Evolutionary conservation across 2,888 invertebrate genomes (phyloP).

Genomic region (Drosophila eohydei): DNA sequence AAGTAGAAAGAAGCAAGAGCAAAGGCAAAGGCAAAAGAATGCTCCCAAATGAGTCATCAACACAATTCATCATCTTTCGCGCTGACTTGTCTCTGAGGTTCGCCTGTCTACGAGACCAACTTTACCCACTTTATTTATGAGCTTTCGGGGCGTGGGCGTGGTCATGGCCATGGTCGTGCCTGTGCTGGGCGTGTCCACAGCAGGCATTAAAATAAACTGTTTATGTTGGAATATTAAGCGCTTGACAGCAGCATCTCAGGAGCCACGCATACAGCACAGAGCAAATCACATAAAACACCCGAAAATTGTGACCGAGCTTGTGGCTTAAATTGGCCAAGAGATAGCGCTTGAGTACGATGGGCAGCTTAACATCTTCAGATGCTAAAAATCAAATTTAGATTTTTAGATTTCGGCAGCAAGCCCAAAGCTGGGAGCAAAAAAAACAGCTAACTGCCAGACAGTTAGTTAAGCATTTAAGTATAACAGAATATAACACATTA

Average conservation of each 20-base stretch:
- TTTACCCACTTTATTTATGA: conserved; percentile 52
- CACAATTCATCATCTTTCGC: conserved; percentile 73
- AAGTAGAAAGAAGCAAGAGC: not conserved
- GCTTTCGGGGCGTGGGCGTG: not conserved
- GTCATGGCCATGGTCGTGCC: not conserved
- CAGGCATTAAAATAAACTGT: conserved; percentile 60
- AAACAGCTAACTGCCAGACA: not conserved
- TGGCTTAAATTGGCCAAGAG: conserved; percentile 10
- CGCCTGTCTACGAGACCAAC: conserved; percentile 14
- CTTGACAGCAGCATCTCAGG: conserved; percentile 13
- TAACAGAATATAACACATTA: not conserved
- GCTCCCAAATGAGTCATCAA: conserved; percentile 73
- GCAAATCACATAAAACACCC: conserved; percentile 22
- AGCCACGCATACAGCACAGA: conserved; percentile 6
- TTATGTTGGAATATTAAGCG: conserved; percentile 53
- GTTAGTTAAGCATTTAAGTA: not conserved
- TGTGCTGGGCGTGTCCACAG: conserved; percentile 22
- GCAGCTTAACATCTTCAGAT: conserved; percentile 1
- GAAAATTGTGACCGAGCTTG: conserved; percentile 18
- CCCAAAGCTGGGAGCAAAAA: not conserved
- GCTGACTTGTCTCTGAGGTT: conserved; percentile 21
- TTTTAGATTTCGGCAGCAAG: not conserved
- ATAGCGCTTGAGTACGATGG: not conserved
- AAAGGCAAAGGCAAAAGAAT: conserved; percentile 23
- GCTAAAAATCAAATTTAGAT: not conserved